Base-by-base conservation (phyloP, 2,113 vertebrate genomes). In the Antigone vipio region DNA sequence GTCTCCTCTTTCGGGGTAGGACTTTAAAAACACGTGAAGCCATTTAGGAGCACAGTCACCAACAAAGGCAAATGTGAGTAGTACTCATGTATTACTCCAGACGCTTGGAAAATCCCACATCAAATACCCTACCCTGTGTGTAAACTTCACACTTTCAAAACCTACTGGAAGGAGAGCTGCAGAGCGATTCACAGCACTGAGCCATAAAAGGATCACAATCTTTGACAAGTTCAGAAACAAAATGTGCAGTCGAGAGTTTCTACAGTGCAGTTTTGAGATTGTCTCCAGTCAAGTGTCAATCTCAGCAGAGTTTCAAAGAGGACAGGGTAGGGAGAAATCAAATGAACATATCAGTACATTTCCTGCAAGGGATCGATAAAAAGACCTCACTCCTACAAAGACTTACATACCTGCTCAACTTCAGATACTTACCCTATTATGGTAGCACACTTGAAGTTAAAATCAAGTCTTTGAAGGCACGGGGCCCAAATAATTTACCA, bases 161-260 rank as follows among this genome's bases (percentile, higher is more conserved):
- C 50, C 69, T 50, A 59, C 71, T 82, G 69, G 92, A 95, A 87
- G 42, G 50, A 87, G 71, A 42, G 68, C 53, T 88, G 87, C 74
- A 50, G 50, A 76, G 78, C 0, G 0, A 55, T 64, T 91, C 91
- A 53, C 58, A 82, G 67, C 62, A 50, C 92, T 32, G 26, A 91
- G 77, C 58, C 85, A 77, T 85, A 55, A 95, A 95, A 90, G 87
- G 84, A 94, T 89, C 80, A 73, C 81, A 85, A 50, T 92, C 86
- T 95, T 91, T 91, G 89, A 93, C 91, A 95, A 66, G 81, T 93
- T 94, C 94, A 94, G 87, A 97, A 97, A 96, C 88, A 92, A 97
- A 96, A 95, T 52, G 71, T 91, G 71, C 85, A 91, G 77, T 76
- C 26, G 6, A 94, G 89, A 94, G 81, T 38, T 77, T 89, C 84